A percentile compares a stretch with the other conserved stretches of the same genome.
Conservation (phyloP, 1,140 invertebrate species). For the Mercenaria mercenaria region DNA sequence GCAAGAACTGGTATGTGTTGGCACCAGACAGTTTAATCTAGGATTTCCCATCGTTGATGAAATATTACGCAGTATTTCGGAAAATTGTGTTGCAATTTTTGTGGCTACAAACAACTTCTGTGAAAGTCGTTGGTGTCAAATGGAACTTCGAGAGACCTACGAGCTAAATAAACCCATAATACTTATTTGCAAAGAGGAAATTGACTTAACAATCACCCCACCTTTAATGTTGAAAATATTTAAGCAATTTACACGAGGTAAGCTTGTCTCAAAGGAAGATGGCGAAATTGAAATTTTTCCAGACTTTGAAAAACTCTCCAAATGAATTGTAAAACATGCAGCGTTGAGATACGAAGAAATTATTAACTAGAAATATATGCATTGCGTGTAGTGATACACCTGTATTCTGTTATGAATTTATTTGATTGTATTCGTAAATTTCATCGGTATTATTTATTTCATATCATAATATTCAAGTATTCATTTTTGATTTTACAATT, state of each 20-base stretch:
- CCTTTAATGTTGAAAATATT: background rate
- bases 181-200: background rate
- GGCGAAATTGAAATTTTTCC: background rate
- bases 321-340: too few species aligned
- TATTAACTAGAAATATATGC: too few species aligned
- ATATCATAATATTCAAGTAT: too few species aligned
- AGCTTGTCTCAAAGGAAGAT: background rate
- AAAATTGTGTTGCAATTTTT: background rate
- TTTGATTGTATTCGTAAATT: too few species aligned
- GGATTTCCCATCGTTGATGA: background rate
- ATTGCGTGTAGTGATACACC: too few species aligned
- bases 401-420: too few species aligned
- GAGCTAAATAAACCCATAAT: background rate
- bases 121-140: background rate
- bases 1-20: background rate
- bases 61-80: background rate
- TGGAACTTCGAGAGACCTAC: slow-evolving; percentile 1
- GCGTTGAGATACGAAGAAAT: too few species aligned
- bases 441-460: too few species aligned
- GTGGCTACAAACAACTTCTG: background rate
- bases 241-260: background rate
- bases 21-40: background rate
- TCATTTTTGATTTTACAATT: too few species aligned
- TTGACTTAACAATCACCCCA: background rate
- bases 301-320: background rate